phyloP scores from a whole-genome alignment of 2,888 invertebrate genomes.

The Spatulosminthurus flaviceps region DNA sequence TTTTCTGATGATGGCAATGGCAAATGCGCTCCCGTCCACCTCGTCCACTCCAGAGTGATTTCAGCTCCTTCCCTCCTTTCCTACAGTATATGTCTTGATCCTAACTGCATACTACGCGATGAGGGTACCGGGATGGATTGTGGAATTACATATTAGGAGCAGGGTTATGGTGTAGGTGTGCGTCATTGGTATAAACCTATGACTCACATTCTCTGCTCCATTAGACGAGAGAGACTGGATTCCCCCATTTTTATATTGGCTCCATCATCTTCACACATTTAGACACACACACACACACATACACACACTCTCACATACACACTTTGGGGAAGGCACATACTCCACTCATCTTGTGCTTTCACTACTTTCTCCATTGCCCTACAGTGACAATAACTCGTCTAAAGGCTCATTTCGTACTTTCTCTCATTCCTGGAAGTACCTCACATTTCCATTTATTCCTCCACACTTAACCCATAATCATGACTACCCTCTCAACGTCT shows the following conservation, averaged over 20 bases:
- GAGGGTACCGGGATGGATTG: background rate
- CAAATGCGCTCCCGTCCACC: constrained; percentile 34
- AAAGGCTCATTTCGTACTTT: background rate
- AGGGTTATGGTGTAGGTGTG: too few species aligned
- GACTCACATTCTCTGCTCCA: constrained; percentile 32
- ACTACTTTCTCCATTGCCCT: background rate
- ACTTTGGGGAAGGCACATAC: too few species aligned
- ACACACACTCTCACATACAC: background rate
- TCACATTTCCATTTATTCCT: constrained; percentile 9
- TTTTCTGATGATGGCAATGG: constrained; percentile 9
- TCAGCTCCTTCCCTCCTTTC: background rate
- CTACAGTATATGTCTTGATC: background rate
- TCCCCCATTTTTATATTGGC: constrained; percentile 22
- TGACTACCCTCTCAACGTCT: background rate
- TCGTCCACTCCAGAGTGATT: constrained; percentile 27
- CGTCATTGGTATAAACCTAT: background rate
- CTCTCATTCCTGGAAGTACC: background rate
- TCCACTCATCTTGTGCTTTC: too few species aligned
- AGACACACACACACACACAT: background rate
- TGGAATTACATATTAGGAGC: background rate
- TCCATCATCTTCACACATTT: constrained; percentile 14
- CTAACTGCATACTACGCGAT: background rate
- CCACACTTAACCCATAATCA: constrained; percentile 8
- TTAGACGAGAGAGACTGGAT: constrained; percentile 34
- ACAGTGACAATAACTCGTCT: constrained; percentile 5